Evolutionary conservation across 2,797 vertebrate species (phyloP), one percentile per base, ranked within the genome.

Genomic region (Aplochiton taeniatus): DNA sequence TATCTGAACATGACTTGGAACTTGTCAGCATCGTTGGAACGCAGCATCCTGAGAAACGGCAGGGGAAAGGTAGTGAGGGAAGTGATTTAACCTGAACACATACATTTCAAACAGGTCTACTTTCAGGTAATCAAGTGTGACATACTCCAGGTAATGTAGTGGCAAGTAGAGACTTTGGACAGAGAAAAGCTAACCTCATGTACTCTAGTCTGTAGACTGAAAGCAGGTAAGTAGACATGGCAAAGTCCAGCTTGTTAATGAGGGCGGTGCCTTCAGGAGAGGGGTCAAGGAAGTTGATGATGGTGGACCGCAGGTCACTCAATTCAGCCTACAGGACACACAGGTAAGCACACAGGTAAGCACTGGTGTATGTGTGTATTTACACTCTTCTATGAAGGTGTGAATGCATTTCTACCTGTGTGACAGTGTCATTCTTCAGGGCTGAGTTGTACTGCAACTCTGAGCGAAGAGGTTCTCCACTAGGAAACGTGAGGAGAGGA

Each of bases 1-100:
- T 98, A 98, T 74, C 92, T 92, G 88, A 98, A 98, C 96, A 98
- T 97, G 54, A 98, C 94, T 82, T 98, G 96, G 85, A 98, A 98
- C 55, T 95, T 91, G 85, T 96, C 96, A 7, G 95, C 91, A 74
- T 96, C 96, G 17, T 95, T 94, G 46, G 96, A 96, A 58, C 92
- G 92, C 58, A 95, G 86, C 65, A 98, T 96, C 86, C 96, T 98
- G 67, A n/a, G 66, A 61, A 7, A 2, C 72, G 44, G 9, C 45
- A 44, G 16, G 45, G 4, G 18, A 6, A 43, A 11, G 20, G n/a
- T 12, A 13, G 12, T 31, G 31, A 31, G 31, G 2, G 6, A 31
- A 31, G 31, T 31, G 31, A 31, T 31, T 31, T 31, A 31, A 31
- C 6, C 3, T 31, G 6, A 31, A 2, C 31, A 12, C 11, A 41